Base-by-base conservation (phyloP, 2,888 invertebrate species). In the Eristalis pertinax region DNA sequence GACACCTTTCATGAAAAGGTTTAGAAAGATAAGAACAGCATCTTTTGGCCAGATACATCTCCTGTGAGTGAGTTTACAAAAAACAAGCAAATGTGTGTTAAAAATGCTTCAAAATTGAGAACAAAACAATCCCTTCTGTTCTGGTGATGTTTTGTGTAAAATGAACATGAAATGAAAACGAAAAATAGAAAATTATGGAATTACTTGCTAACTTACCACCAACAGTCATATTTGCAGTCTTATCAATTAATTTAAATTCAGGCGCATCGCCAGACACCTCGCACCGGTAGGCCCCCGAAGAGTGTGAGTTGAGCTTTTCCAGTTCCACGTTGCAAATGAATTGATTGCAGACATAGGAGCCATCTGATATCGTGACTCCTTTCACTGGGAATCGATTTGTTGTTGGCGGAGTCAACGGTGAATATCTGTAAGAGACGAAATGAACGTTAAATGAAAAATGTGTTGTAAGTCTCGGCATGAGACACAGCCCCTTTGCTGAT, bases 181-280 rank as follows among this genome's bases (percentile, higher is more conserved):
- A 1, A n/a, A 13, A 41, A 3, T 41, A 11, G 15, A 8, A 43
- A 15, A 68, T 32, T 67, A 7, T 58, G n/a, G 15, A 19, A 19
- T n/a, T 24, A 24, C 1, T 4, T 43, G n/a, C n/a, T 10, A 2
- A 62, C 93, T 93, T 91, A 95, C 95, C 95, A 90, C 94, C 94
- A 79, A 95, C 94, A 58, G 94, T 94, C 92, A 95, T 94, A 90
- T 95, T 94, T 90, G 94, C 94, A 64, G 94, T 94, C 90, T 94
- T 93, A 87, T 94, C 94, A 76, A 94, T 94, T 89, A 95, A 93
- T 89, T 94, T 93, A 90, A 95, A 95, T 89, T 94, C 94, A 8
- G 95, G 95, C 32, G 94, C 94, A 92, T 95, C 95, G 84, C 94
- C 94, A 87, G 95, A 95, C 65, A 95, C 94, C 91, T 95, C 95